Base-by-base conservation (phyloP, 2,113 vertebrate genomes). In the Girardinichthys multiradiatus region DNA sequence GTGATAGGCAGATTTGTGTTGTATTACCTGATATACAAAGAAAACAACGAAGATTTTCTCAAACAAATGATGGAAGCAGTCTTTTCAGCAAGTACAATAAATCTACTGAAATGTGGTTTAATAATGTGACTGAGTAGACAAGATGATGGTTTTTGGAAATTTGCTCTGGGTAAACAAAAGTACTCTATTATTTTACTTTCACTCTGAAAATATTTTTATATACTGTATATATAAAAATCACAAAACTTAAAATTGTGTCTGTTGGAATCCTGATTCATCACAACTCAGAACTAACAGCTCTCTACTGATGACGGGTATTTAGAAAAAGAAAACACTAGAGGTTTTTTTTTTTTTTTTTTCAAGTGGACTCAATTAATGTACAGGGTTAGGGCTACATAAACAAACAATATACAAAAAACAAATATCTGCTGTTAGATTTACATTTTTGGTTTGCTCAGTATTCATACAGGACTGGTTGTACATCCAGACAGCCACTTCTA, bases 1-100 rank as follows among this genome's bases (percentile, higher is more conserved):
- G 26, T 81, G 85, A 87, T 60, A 68, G 79, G 82, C 64, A 66
- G 79, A 76, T 75, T 30, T 45, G 64, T 74, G 70, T 77, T 84
- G 78, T 81, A 73, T 57, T 64, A 76, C 71, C 64, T 62, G 76
- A 82, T 71, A 78, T 35, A 42, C 70, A 15, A 37, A 29, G 42
- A 70, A 83, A 80, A 73, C 19, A 80, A 31, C 37, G 19, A 59
- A 15, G 57, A 60, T 4, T 84, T 83, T 67, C 58, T 74, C 60
- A 26, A 71, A 62, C 4, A 1, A 1, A 4, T 15, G 12, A 70
- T 27, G 57, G 51, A 75, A 75, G 28, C 30, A n/a, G 54, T 19
- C 39, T 67, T 24, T 21, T 69, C 58, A 81, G 54, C 42, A 68
- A 70, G 65, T 81, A 58, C 30, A 60, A 60, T 65, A 78, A 66